A percentile compares a stretch with the other conserved stretches of the same genome.
Conservation (phyloP, 2,888 invertebrate species). For the Microctonus brassicae region DNA sequence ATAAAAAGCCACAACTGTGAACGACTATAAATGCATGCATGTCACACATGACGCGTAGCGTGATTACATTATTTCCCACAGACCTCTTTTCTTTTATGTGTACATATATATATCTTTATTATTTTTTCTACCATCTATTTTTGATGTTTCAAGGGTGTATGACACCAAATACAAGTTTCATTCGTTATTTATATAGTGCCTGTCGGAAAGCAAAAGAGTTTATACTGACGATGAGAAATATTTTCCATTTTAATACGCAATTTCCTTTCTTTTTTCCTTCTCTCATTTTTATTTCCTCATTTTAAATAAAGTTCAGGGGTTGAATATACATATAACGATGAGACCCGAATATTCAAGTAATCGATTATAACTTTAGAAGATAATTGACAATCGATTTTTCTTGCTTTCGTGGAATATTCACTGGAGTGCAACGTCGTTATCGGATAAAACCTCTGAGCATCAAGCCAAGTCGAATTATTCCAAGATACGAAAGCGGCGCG, state of each 20-base stretch:
- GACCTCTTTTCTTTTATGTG: constrained; percentile 30
- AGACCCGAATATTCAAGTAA: neutral
- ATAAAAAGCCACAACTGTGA: neutral
- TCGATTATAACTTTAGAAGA: neutral
- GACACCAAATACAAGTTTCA: constrained; percentile 37
- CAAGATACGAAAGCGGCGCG: constrained; percentile 6
- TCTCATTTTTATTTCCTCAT: constrained; percentile 10
- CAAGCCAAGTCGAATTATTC: constrained; percentile 26
- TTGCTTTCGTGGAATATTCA: neutral
- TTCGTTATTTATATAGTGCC: constrained; percentile 44
- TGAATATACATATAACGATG: too few relatives aligned
- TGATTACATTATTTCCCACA: constrained; percentile 63
- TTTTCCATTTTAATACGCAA: constrained; percentile 12
- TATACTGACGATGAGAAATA: constrained; percentile 9
- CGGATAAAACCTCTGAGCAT: constrained; percentile 13
- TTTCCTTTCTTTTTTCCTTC: constrained; percentile 9
- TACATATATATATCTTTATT: neutral
- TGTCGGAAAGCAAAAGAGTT: constrained; percentile 19
- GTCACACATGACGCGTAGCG: constrained; percentile 59
- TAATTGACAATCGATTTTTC: neutral
- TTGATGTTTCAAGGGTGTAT: constrained; percentile 5
- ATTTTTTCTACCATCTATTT: constrained; percentile 4
- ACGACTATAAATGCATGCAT: constrained; percentile 42
- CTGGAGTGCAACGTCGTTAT: constrained; percentile 14
- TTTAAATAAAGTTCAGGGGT: neutral